A percentile compares a stretch with the other conserved stretches of the same genome.
phyloP scores from a whole-genome alignment of 2,113 vertebrate genomes.

The Oryctolagus cuniculus region mOryCun1.1 NC_091451.1:31055501-31056000 shows the following conservation, averaged over 20 bases:
- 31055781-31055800: slow-evolving; percentile 27
- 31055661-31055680: neutral
- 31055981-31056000: slow-evolving; percentile 80
- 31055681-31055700: neutral
- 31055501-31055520: slow-evolving; percentile 7
- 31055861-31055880: neutral
- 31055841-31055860: slow-evolving; percentile 40
- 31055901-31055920: slow-evolving; percentile 26
- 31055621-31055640: neutral
- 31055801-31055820: slow-evolving; percentile 48
- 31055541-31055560: slow-evolving; percentile 31
- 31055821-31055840: slow-evolving; percentile 60
- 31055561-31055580: slow-evolving; percentile 38
- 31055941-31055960: neutral
- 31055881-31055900: neutral
- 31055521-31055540: slow-evolving; percentile 9
- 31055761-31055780: slow-evolving; percentile 42
- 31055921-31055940: slow-evolving; percentile 35
- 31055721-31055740: neutral
- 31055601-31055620: neutral
- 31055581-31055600: slow-evolving; percentile 46
- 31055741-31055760: slow-evolving; percentile 28
- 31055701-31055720: neutral
- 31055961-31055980: slow-evolving; percentile 61
- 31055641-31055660: neutral